Percentiles rank a stretch among this genome's conserved stretches.
These are phyloP conservation scores for Amiota mariae DNA, from an alignment of 2,888 invertebrate species.

Conservation along the genomic window DNA sequence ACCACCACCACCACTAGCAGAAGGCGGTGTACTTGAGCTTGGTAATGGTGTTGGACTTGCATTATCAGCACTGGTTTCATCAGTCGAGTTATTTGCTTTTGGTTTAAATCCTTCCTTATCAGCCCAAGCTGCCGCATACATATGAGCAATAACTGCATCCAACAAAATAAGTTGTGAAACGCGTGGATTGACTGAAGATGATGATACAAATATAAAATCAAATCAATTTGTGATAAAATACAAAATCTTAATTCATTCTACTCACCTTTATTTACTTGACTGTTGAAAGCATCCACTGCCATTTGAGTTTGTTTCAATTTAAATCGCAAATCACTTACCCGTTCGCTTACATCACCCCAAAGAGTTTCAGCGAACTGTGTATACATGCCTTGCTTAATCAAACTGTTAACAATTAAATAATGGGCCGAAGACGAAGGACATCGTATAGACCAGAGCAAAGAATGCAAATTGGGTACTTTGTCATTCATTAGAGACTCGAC, in stretches of 20 bases:
- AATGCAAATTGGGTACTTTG: constrained; percentile 84
- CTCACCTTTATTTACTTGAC: constrained; percentile 67
- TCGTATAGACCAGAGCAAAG: constrained; percentile 91
- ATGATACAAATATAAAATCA: background rate
- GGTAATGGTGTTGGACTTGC: constrained; percentile 40
- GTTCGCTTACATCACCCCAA: constrained; percentile 72
- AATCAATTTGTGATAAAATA: background rate
- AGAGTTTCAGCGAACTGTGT: constrained; percentile 79
- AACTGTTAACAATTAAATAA: constrained; percentile 90
- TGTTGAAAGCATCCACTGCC: constrained; percentile 71
- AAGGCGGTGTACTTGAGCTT: constrained; percentile 39
- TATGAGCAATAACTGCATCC: constrained; percentile 71
- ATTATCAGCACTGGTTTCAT: constrained; percentile 46
- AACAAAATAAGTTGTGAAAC: constrained; percentile 70
- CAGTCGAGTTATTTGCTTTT: constrained; percentile 55
- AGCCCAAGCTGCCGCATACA: constrained; percentile 72
- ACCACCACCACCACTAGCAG: constrained; percentile 35
- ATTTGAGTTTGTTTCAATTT: constrained; percentile 69
- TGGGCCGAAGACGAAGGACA: constrained; percentile 87
- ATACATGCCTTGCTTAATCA: constrained; percentile 92
- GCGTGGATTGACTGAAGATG: constrained; percentile 63
- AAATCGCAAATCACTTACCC: constrained; percentile 70
- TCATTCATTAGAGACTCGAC: constrained; percentile 86
- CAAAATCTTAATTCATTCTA: background rate
- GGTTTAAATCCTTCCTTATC: constrained; percentile 69